phyloP scores from a whole-genome alignment of 2,888 invertebrate genomes.

The Zygothrica quintamaculata region DNA sequence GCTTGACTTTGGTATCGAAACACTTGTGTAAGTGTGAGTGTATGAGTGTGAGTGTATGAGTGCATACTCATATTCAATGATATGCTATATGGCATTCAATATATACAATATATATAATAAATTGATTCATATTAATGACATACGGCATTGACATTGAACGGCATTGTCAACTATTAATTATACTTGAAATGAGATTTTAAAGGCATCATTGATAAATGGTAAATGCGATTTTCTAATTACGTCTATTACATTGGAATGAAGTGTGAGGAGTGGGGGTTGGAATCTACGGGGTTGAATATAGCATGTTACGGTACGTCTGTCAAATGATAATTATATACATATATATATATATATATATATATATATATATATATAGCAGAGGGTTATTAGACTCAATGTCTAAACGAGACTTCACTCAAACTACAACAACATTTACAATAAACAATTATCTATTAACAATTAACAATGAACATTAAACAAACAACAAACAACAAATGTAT shows the following conservation, averaged over 20 bases:
- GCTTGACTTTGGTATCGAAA: conserved; percentile 53
- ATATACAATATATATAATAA: neutral
- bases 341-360: no score
- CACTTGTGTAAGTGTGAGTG: no score
- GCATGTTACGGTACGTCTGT: no score
- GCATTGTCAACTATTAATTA: conserved; percentile 67
- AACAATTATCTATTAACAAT: conserved; percentile 39
- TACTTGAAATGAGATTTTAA: conserved; percentile 74
- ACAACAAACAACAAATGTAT: conserved; percentile 22
- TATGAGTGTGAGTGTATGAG: conserved; percentile 15
- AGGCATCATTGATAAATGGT: conserved; percentile 72
- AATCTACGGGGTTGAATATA: neutral
- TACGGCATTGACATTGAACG: conserved; percentile 70
- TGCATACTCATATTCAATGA: no score
- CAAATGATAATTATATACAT: no score
- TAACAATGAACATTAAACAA: conserved; percentile 9
- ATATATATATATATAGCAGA: no score
- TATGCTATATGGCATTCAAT: no score
- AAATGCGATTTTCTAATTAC: conserved; percentile 74
- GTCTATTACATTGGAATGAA: no score
- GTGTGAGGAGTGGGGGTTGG: no score
- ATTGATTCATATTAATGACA: conserved; percentile 65
- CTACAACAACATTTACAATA: conserved; percentile 35
- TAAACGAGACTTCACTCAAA: conserved; percentile 41
- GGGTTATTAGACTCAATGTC: conserved; percentile 36